Base-by-base conservation (phyloP, 2,113 vertebrate genomes). In the Nycticorax nycticorax region DNA sequence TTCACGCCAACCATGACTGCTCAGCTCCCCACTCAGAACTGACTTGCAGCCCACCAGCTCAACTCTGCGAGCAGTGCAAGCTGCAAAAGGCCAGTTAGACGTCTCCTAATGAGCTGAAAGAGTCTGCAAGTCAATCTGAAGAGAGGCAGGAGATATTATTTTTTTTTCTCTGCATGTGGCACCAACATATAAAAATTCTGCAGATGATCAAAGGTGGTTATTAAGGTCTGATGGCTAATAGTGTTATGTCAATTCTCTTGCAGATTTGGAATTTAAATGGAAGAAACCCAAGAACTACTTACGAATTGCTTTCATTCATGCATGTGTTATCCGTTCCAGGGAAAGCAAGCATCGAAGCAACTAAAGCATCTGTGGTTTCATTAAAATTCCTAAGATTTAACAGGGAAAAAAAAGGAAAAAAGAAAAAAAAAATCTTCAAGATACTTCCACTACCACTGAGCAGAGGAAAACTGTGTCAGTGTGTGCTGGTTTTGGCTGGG, bases 321-420 rank as follows among this genome's bases (percentile, higher is more conserved):
- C 99, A 99, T 5, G 92, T 60, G 62, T 98, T 98, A 97, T 99
- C 99, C 1, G 99, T 98, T 87, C 99, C 99, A 50, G 99, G 99
- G 97, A 98, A 99, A 81, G 98, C 98, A 97, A 99, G 97, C 98
- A 99, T 98, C 1, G 98, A 94, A 71, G 99, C 97, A 24, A 98
- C 98, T 91, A 99, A 97, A 37, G 56, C 66, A 67, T 92, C 89
- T 32, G 99, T 98, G 82, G 82, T 98, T 69, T 98, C 96, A 94
- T 99, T 98, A 88, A 97, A 98, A 96, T 99, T 98, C 85, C 99
- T 99, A 94, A 89, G 85, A 95, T 81, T 92, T 39, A 85, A 91
- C 8, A 53, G 90, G 88, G 22, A 33, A 60, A 67, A 91, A 91
- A 16, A 17, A 22, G n/a, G 2, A 19, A 53, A 81, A 57, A n/a